These are phyloP conservation scores for Papilio protenor DNA, from an alignment of 2,888 invertebrate genomes.

Conservation along the genomic window DNA sequence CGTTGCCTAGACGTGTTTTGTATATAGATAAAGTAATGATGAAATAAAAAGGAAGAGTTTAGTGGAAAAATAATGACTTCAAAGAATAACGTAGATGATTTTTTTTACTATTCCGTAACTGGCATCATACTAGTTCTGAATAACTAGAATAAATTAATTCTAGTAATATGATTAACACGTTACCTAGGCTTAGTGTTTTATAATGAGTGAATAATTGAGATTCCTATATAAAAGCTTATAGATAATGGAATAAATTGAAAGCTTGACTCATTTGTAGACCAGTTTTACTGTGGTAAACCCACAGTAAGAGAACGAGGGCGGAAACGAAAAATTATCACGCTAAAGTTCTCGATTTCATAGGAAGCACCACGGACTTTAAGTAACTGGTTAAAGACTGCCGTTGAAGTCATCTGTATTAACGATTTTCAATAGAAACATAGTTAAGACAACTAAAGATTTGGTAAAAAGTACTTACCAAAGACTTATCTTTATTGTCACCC, in stretches of 20 bases:
- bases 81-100: background rate
- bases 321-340: background rate
- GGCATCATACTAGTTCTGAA: background rate
- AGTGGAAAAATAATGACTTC: background rate
- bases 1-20: too few relatives aligned
- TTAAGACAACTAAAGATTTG: background rate
- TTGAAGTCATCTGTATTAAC: background rate
- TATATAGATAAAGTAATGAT: background rate
- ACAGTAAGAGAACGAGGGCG: background rate
- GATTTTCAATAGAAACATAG: background rate
- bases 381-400: background rate
- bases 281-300: background rate
- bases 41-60: background rate
- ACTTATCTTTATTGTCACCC: conserved; percentile 90
- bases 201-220: conserved; percentile 8
- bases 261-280: background rate
- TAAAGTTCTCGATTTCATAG: background rate
- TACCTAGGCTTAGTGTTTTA: conserved; percentile 12
- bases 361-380: background rate
- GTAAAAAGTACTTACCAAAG: conserved; percentile 83
- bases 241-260: background rate
- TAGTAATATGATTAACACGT: conserved; percentile 19
- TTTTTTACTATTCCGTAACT: background rate
- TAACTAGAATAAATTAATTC: conserved; percentile 6
- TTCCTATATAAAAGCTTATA: background rate